Evolutionary conservation across 2,888 invertebrate species (phyloP).

Genomic region (Pandemis cinnamomeana): DNA sequence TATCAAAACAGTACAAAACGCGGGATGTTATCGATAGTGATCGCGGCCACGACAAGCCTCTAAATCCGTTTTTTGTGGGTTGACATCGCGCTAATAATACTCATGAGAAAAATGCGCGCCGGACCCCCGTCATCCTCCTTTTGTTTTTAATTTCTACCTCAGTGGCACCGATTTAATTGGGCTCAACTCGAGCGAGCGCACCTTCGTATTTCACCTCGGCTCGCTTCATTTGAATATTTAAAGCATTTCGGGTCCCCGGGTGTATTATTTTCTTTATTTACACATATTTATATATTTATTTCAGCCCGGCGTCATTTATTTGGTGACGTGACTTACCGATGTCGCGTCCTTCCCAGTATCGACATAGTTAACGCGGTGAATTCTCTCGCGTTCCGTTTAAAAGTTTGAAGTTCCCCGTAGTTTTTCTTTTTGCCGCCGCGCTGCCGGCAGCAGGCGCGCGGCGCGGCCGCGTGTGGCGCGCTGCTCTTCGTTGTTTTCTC

Average conservation of each 20-base stretch:
- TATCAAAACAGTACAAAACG: constrained; percentile 84
- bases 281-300: constrained; percentile 84
- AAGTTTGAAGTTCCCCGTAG: constrained; percentile 75
- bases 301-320: constrained; percentile 80
- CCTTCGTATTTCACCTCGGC: constrained; percentile 84
- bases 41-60: constrained; percentile 78
- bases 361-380: constrained; percentile 82
- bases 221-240: constrained; percentile 85
- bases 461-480: constrained; percentile 76
- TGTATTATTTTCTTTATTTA: constrained; percentile 83
- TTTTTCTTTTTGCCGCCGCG: constrained; percentile 71
- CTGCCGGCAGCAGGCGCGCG: constrained; percentile 40
- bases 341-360: constrained; percentile 84
- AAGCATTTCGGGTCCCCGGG: constrained; percentile 80
- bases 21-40: constrained; percentile 81
- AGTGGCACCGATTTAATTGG: constrained; percentile 85
- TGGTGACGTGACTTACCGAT: constrained; percentile 83
- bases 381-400: constrained; percentile 82
- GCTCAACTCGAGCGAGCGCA: constrained; percentile 82
- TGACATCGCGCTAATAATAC: constrained; percentile 85
- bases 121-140: constrained; percentile 81
- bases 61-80: constrained; percentile 81
- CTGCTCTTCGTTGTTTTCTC: constrained; percentile 83
- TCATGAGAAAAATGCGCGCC: constrained; percentile 83
- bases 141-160: constrained; percentile 85